Base-by-base conservation (phyloP, 2,888 invertebrate genomes). In the Tromatobia lineatoria region DNA sequence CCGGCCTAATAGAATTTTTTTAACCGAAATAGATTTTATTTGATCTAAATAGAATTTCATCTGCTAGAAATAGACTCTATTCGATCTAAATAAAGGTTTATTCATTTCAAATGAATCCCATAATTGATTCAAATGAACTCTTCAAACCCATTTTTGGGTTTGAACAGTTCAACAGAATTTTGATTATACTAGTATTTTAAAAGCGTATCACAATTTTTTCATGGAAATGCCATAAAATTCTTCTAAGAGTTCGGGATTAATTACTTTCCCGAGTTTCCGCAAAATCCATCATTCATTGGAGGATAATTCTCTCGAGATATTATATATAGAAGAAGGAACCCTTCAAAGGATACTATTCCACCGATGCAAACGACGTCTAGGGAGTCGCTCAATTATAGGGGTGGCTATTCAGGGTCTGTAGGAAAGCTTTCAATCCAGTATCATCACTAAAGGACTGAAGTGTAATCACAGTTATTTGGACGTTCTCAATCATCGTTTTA, bases 401-500 rank as follows among this genome's bases (percentile, higher is more conserved):
- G 57, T n/a, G 25, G 25, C 57, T 57, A 57, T 57, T 57, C 23
- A 25, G 13, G 57, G 10, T 25, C 20, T 25, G 8, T 3, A 25
- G 25, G 57, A 4, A 57, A 57, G 57, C 57, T 57, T 13, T 25
- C 4, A 20, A 54, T 23, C 57, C 57, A 13, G 23, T 23, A 23
- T 57, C 25, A 57, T 13, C 2, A n/a, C n/a, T n/a, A 25, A 13
- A 25, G 25, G 25, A 57, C 25, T 57, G 25, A 57, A 57, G 25
- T 57, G 57, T 57, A 57, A 57, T 57, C 57, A 57, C 25, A 25
- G 13, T 25, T 57, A 57, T 57, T 57, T 25, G 25, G 57, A 57
- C 25, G 57, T 25, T 57, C 57, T 23, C 13, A 13, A 57, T 57
- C 57, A 25, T 57, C 25, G 57, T 57, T 57, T 57, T 57, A 13